Evolutionary conservation across 2,113 vertebrate species (phyloP), one percentile per base, ranked within the genome.

Genomic region (Chionis minor): DNA sequence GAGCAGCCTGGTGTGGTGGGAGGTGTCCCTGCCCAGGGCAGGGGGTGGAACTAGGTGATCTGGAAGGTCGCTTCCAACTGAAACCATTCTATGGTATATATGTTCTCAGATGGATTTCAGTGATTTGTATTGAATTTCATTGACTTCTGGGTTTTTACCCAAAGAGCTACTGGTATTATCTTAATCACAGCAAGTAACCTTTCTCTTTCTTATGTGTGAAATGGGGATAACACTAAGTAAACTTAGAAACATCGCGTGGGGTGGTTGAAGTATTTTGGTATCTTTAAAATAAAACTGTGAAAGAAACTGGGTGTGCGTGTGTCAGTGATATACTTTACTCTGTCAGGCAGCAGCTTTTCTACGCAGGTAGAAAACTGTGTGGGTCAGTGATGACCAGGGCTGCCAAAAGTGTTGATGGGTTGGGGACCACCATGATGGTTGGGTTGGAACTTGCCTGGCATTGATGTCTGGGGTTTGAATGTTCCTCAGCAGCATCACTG

Each of bases 231-330:
- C 88, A 40, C 40, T 10, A 54, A 56, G 55, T 81, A 94, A 95
- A 92, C 59, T 96, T 95, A 96, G 91, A 83, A 96, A 71, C 54
- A 14, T 20, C 75, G 72, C 2, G 59, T 96, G 91, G 94, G 77
- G 28, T 69, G 75, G 24, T 26, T 49, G 73, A 75, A 86, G 47
- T 86, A 86, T 93, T 96, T 94, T 91, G 49, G 59, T 62, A 49
- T 58, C 86, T 89, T 63, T 67, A 47, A 62, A 73, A 47, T 70
- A 74, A 83, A 94, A 61, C 56, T 81, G 15, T 72, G n/a, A 72
- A 49, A 59, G 70, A 54, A 67, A 11, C 32, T 47, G 9, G 33
- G 14, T 84, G 40, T 0, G 0, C 0, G 0, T 22, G 44, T 52
- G 72, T 65, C 69, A 61, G 63, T 0, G 21, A 38, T 51, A 6